Evolutionary conservation across 2,888 invertebrate genomes (phyloP).

Genomic region (Eledona agricola): DNA sequence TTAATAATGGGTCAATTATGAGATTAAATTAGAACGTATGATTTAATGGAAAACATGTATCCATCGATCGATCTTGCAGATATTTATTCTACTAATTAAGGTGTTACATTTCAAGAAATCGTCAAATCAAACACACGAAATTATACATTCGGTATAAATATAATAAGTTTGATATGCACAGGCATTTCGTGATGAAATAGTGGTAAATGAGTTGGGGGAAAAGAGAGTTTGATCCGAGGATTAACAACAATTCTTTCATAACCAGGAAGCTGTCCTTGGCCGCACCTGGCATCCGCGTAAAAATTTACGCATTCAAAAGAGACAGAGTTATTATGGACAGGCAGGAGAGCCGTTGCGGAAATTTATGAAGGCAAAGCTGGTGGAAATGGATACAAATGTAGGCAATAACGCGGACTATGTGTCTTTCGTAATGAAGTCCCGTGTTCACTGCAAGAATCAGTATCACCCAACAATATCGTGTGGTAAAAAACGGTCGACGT

Average conservation of each 20-base stretch:
- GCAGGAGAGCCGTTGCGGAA: conserved; percentile 35
- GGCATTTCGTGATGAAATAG: conserved; percentile 1
- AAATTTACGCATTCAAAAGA: conserved; percentile 19
- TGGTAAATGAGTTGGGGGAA: conserved; percentile 2
- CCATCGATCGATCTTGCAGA: no score
- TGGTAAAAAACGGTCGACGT: no score
- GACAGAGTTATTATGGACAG: conserved; percentile 35
- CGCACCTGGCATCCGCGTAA: conserved; percentile 27
- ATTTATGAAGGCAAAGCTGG: conserved; percentile 54
- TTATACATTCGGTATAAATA: no score
- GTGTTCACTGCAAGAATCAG: conserved; percentile 58
- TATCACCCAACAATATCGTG: no score
- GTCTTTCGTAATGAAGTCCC: conserved; percentile 62
- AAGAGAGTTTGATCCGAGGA: conserved; percentile 7
- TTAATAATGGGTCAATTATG: no score
- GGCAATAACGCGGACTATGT: conserved; percentile 61
- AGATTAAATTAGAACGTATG: no score
- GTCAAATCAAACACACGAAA: no score
- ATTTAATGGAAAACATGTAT: no score
- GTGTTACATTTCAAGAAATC: no score
- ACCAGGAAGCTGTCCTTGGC: conserved; percentile 5
- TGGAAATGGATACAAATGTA: conserved; percentile 61
- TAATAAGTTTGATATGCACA: no score
- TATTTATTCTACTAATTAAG: no score
- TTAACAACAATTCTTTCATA: conserved; percentile 5